Evolutionary conservation across 2,797 vertebrate species (phyloP), one percentile per base, ranked within the genome.

Genomic region (Muscicapa comitata): DNA sequence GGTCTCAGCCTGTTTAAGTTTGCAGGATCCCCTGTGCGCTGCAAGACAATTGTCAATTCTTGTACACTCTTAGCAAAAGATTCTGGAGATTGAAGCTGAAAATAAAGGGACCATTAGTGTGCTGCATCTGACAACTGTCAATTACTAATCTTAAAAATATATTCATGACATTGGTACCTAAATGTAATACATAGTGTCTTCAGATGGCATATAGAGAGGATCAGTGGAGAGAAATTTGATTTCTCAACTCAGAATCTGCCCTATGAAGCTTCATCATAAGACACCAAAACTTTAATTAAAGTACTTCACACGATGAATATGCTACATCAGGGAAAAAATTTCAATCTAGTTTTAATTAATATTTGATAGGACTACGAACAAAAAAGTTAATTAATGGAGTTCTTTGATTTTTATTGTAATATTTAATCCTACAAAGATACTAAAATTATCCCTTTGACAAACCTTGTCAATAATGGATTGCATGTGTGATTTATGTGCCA

Each of bases 401-500:
- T 82, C 18, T 61, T 58, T 21, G 31, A 47, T 47, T 80, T 61
- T 82, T 79, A 61, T 74, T n/a, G 11, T 15, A 84, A 17, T 11
- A 50, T 79, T 77, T 70, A 38, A 38, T 25, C 10, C 40, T 47
- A 43, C 83, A 48, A 48, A 51, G 70, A 29, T 25, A 86, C 5
- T 33, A 72, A 90, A 92, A 63, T 25, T 70, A 65, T 6, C n/a
- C 58, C 47, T 86, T 55, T 67, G 75, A 96, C 95, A 4, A 96
- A 99, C 98, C 98, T 99, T 99, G 96, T 99, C 99, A 89, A 99
- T 99, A 96, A 99, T 99, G 79, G 99, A 99, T 95, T 99, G 99
- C 99, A 99, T 99, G 96, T 99, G 99, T 51, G 99, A 99, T 96
- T 99, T 99, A 97, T 99, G 99, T 40, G 98, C 98, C 94, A 99